Evolutionary conservation across 1,140 invertebrate genomes (phyloP), one percentile per base, ranked within the genome.

Genomic region (Bombus haemorrhoidalis): DNA sequence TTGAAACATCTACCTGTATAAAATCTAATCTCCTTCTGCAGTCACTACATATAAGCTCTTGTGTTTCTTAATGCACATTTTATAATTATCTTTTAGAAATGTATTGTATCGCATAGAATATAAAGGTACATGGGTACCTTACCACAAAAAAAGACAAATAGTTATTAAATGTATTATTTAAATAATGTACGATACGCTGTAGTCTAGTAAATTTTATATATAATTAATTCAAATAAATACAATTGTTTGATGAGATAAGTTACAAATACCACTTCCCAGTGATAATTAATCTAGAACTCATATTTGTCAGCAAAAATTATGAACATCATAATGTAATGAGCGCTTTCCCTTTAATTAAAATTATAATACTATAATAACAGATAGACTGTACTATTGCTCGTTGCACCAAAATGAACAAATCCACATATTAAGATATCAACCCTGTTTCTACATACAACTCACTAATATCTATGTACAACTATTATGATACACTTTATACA

Each of bases 281-380:
- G 15, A 37, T 10, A 39, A n/a, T 43, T 79, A n/a, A n/a, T 79
- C 43, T 4, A 59, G 6, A 18, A 32, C 25, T 39, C 32, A n/a
- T 41, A 9, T 34, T 62, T 3, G 9, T 79, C 59, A 62, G 12
- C 37, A 82, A 41, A 15, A 32, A 41, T 68, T 32, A 43, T n/a
- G n/a, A 66, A 82, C 39, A 28, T 71, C 37, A n/a, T 43, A 22
- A 77, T 22, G 43, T 37, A 64, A 75, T 84, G 32, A 72, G 69
- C 41, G 6, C 8, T 3, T 57, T 59, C 13, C 32, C 15, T 47
- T 68, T 37, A 5, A 6, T 66, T 73, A 13, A 62, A 62, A 34
- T 79, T 72, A 80, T 39, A 77, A 69, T 77, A 32, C 22, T 69
- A 43, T 15, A 25, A 68, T 68, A 34, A 10, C 22, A 37, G 8